Evolutionary conservation across 2,113 vertebrate species (phyloP), one percentile per base, ranked within the genome.

Genomic region (Mixornis gularis): DNA sequence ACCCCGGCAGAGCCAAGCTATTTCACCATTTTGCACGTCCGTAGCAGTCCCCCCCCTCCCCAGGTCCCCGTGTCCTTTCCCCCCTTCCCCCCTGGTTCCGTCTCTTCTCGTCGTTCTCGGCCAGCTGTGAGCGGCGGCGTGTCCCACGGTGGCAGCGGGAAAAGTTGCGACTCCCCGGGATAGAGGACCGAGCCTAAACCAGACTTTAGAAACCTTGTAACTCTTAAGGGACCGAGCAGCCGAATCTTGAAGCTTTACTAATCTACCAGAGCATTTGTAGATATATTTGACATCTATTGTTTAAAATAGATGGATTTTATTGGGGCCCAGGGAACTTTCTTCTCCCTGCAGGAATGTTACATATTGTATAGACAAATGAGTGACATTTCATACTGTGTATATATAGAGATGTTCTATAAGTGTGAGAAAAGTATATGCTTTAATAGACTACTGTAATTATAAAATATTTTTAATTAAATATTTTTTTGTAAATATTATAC

Each of bases 381-480:
- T 98, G 97, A 98, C 98, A 97, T 98, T 99, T 99, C 98, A 98
- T 98, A 98, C 98, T 98, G 97, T 99, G 98, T 98, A 99, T 98
- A 99, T 98, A 98, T 97, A 99, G 98, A 99, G 98, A 99, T 98
- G 98, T 98, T 99, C 98, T 99, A 99, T 99, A 98, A 98, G 98
- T 99, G 98, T 99, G 98, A 98, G 98, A 98, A 98, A 98, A 98
- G 98, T 99, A 98, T 99, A 99, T 98, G 98, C 98, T 98, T 98
- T 98, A 99, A 99, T 98, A 99, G 98, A 98, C 98, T 98, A 98
- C 98, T 99, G 99, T 99, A 99, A 99, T 99, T 99, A 99, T 98
- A 98, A 99, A 98, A 99, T 99, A 99, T 99, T 99, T 99, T 99
- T 99, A 99, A 99, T 98, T 98, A 98, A 99, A 98, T 98, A 96